Base-by-base conservation (phyloP, 2,113 vertebrate species). In the Silurus asotus region DNA sequence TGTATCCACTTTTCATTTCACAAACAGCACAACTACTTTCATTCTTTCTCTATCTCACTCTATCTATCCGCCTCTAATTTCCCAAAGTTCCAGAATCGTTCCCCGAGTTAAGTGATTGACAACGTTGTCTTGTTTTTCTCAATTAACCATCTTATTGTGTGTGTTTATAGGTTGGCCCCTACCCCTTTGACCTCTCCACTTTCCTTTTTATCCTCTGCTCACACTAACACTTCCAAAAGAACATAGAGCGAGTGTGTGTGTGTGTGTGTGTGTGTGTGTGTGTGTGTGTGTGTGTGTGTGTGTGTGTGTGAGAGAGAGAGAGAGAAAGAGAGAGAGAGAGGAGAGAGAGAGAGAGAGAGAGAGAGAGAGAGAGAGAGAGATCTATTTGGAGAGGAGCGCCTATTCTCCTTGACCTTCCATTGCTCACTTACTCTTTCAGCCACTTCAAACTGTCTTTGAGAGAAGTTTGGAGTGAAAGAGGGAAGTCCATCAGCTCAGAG, bases 351-450 rank as follows among this genome's bases (percentile, higher is more conserved):
- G 82, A 58, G 67, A 23, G 81, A 98, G 97, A 97, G 97, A 97
- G 96, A 96, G 96, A 84, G 67, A 78, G 48, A 53, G 74, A 78
- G 59, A 97, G 97, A 98, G 97, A 97, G 96, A 96, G 96, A 65
- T 87, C 86, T 83, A 87, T 96, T 97, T 96, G 96, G 81, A 77
- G 81, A 89, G 95, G 95, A 95, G 96, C 74, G 58, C 93, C 95
- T 97, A 97, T 98, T 99, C 97, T 99, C 97, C 97, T 97, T 99
- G 97, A 99, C 98, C 97, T 99, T 99, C 97, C 95, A 96, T 97
- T 97, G 97, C 97, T 97, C 96, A 95, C 85, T 91, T 96, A 98
- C 97, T 98, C 96, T 97, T 98, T 98, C 96, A 98, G 95, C 96
- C 96, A 96, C 97, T 98, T 96, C 96, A 96, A 96, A 96, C 96